Base-by-base conservation (phyloP, 1,140 invertebrate genomes). In the Sinella curviseta region DNA sequence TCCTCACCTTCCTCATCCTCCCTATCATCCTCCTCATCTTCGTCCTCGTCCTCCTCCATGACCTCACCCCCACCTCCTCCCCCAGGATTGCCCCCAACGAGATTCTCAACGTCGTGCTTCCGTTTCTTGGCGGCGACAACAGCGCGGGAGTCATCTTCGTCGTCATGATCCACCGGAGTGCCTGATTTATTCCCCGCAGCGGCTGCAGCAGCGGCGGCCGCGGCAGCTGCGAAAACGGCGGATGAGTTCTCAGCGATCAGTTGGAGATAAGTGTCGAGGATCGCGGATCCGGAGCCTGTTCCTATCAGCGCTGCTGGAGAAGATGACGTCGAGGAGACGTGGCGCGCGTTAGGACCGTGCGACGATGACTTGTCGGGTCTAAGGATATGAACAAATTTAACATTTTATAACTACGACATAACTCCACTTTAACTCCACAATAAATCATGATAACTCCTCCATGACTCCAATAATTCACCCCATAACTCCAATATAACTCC, bases 261-360 rank as follows among this genome's bases (percentile, higher is more conserved):
- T 85, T 95, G 93, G 24, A 95, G 88, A 85, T 95, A 95, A 1
- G 94, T 94, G 85, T 95, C 94, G 26, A 95, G 85, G 35, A 95
- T 90, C 0, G 93, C 92, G 0, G 93, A 94, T 0, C 93, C 93
- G 34, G 91, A 89, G 12, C 26, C 4, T 8, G 26, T 48, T 48
- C 8, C 39, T 12, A 48, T 48, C 39, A 48, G n/a, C n/a, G n/a
- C 12, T 12, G 24, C 12, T 16, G 70, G 70, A 30, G 70, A 36
- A 14, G 70, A 48, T 34, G 70, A 14, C 28, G 14, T 30, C 12
- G 60, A 24, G 60, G 60, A n/a, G n/a, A n/a, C n/a, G n/a, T n/a
- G n/a, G n/a, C n/a, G n/a, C n/a, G n/a, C n/a, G n/a, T n/a, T n/a
- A n/a, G n/a, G n/a, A n/a, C n/a, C n/a, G n/a, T n/a, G n/a, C n/a